Evolutionary conservation across 2,888 invertebrate species (phyloP).

Genomic region (Nyleta sp.): DNA sequence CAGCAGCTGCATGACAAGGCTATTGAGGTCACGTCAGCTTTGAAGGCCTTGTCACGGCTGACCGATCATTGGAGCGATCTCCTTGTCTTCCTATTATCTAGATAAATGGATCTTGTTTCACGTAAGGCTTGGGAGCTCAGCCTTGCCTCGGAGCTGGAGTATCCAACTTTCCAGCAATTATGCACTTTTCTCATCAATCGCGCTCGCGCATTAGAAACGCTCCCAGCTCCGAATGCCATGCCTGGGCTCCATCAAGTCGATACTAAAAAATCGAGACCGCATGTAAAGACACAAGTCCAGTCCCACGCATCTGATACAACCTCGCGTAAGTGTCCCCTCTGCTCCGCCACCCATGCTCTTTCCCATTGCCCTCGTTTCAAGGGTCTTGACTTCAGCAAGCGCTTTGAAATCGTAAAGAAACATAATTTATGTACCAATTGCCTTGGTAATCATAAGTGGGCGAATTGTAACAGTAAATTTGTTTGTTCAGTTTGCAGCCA

Average conservation of each 20-base stretch:
- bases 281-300: neutral
- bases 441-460: conserved; percentile 8
- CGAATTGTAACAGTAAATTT: conserved; percentile 10
- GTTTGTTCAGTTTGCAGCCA: neutral
- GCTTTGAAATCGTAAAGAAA: conserved; percentile 13
- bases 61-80: conserved; percentile 51
- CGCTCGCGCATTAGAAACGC: conserved; percentile 7
- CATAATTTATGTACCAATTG: conserved; percentile 24
- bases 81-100: conserved; percentile 39
- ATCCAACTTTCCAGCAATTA: conserved; percentile 13
- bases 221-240: neutral
- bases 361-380: conserved; percentile 19
- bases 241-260: too few species aligned
- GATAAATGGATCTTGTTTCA: conserved; percentile 44
- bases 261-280: too few species aligned
- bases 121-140: conserved; percentile 56
- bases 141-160: neutral
- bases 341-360: conserved; percentile 2
- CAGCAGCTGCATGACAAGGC: conserved; percentile 47
- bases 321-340: conserved; percentile 19
- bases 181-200: conserved; percentile 9
- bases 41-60: conserved; percentile 37
- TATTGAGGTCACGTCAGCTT: conserved; percentile 16
- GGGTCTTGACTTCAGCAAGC: neutral
- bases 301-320: neutral